Conservation (phyloP, 2,888 invertebrate species). For the Trissonchulus sp. region DNA sequence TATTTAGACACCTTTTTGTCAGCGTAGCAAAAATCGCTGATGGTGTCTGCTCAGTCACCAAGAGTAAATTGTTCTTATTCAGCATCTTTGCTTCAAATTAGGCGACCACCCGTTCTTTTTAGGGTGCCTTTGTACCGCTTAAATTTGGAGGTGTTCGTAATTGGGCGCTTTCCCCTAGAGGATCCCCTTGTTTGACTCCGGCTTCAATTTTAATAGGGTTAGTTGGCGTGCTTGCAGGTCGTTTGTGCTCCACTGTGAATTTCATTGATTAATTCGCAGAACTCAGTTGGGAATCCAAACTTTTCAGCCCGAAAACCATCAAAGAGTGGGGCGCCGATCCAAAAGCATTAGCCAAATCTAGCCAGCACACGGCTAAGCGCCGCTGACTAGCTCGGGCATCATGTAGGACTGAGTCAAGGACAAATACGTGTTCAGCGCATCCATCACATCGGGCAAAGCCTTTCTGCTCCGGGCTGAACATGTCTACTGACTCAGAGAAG, state of each 20-base stretch:
- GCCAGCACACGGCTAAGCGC: constrained; percentile 46
- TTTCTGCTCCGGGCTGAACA: constrained; percentile 50
- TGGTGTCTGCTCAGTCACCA: too few relatives aligned
- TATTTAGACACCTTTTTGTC: too few relatives aligned
- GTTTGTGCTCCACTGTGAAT: constrained; percentile 29
- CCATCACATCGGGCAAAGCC: constrained; percentile 49
- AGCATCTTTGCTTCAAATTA: too few relatives aligned
- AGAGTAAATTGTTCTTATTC: too few relatives aligned
- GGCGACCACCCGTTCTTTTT: too few relatives aligned
- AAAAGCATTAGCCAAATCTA: constrained; percentile 53
- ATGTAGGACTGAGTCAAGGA: constrained; percentile 29
- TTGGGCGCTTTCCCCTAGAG: too few relatives aligned
- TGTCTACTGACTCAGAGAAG: too few relatives aligned
- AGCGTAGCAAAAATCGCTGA: too few relatives aligned
- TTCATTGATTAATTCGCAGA: constrained; percentile 5
- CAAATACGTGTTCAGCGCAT: constrained; percentile 35
- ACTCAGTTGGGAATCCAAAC: constrained; percentile 3
- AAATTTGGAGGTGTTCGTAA: too few relatives aligned
- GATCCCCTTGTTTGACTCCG: constrained; percentile 50
- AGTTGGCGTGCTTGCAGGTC: constrained; percentile 11
- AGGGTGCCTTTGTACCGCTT: too few relatives aligned
- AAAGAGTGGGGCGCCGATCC: constrained; percentile 48
- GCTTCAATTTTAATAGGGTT: constrained; percentile 36
- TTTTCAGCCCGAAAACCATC: constrained; percentile 25
- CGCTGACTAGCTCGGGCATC: constrained; percentile 25